Evolutionary conservation across 2,797 vertebrate species (phyloP).

Genomic region (Pelodytes ibericus): DNA sequence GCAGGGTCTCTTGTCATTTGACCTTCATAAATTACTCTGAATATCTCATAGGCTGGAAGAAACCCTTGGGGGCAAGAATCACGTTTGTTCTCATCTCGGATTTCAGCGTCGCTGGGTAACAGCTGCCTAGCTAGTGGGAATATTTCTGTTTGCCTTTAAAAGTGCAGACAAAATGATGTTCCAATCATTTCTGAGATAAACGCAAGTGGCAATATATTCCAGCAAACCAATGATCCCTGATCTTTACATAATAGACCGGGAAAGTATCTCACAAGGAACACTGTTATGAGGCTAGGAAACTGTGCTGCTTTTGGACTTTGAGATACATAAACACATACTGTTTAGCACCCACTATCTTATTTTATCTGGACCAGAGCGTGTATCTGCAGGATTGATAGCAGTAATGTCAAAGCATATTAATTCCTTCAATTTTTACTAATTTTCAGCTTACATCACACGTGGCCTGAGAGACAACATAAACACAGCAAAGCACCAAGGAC

Average conservation of each 20-base stretch:
- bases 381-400: conserved; percentile 53
- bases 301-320: neutral
- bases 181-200: conserved; percentile 47
- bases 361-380: conserved; percentile 61
- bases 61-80: conserved; percentile 21
- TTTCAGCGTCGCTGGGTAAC: conserved; percentile 9
- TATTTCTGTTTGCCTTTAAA: conserved; percentile 40
- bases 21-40: conserved; percentile 45
- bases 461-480: conserved; percentile 58
- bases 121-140: conserved; percentile 9
- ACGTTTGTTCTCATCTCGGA: neutral
- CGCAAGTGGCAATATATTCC: conserved; percentile 16
- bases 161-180: conserved; percentile 19
- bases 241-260: conserved; percentile 55
- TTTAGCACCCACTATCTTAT: conserved; percentile 56
- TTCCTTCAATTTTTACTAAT: conserved; percentile 65
- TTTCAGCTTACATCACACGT: conserved; percentile 61
- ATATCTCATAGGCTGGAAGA: conserved; percentile 32
- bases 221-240: conserved; percentile 46
- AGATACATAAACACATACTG: conserved; percentile 52
- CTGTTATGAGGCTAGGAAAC: conserved; percentile 18
- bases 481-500: conserved; percentile 63
- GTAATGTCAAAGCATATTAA: conserved; percentile 64
- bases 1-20: conserved; percentile 35
- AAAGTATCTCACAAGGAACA: conserved; percentile 56